phyloP scores from a whole-genome alignment of 2,888 invertebrate genomes.

The Linnaemya tessellans region DNA sequence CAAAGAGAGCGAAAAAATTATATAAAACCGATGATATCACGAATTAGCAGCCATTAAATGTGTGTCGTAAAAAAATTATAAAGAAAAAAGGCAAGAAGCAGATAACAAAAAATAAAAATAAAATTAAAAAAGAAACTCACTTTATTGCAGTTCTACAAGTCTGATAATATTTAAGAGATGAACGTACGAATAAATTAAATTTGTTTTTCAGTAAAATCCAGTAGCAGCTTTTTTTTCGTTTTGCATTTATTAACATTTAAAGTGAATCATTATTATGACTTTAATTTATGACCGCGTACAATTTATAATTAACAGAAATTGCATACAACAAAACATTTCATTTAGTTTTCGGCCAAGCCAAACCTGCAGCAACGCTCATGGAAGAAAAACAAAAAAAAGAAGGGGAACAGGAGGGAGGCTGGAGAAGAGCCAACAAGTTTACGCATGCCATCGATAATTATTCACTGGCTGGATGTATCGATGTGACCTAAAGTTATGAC shows the following conservation, averaged over 20 bases:
- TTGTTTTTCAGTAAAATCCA: conserved; percentile 41
- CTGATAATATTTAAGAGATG: conserved; percentile 28
- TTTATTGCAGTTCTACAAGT: conserved; percentile 32
- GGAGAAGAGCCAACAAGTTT: not conserved
- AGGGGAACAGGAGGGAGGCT: not conserved
- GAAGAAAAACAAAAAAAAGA: too few species aligned
- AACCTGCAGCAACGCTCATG: not conserved
- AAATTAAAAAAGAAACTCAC: not conserved
- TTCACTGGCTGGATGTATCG: conserved; percentile 47
- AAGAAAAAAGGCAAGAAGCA: not conserved
- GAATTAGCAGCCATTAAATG: conserved; percentile 45
- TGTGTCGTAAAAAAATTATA: conserved; percentile 23
- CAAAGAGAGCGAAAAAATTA: conserved; percentile 22
- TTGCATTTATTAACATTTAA: conserved; percentile 45
- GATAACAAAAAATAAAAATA: not conserved
- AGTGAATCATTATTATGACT: conserved; percentile 57
- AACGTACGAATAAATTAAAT: conserved; percentile 8
- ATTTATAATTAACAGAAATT: conserved; percentile 54
- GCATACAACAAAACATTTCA: conserved; percentile 7
- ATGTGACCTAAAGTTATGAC: conserved; percentile 47
- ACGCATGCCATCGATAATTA: conserved; percentile 64
- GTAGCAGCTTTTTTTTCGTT: conserved; percentile 39
- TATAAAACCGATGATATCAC: conserved; percentile 16
- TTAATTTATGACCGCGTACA: conserved; percentile 52
- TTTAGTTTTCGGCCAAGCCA: not conserved